Evolutionary conservation across 64 coral and sea anemone species (phyloP), one percentile per base, ranked within the genome.

Genomic region (Astreopora myriophthalma): DNA sequence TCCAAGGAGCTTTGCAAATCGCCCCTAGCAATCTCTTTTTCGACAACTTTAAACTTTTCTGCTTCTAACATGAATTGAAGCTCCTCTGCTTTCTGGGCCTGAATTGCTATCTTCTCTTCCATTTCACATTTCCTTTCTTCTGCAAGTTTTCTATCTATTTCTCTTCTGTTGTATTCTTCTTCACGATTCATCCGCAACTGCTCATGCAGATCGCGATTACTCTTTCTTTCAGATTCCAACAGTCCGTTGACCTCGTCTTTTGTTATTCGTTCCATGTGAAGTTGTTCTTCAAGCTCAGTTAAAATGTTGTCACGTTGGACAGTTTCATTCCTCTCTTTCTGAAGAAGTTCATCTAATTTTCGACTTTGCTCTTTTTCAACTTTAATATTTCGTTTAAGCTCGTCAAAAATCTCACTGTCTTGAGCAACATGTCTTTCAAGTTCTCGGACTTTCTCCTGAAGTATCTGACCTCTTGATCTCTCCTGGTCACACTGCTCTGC

Each of bases 331-430:
- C 89, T 91, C 42, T 91, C 79, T 60, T 89, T 34, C 7, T 25
- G 74, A 25, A 91, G 79, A 5, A 84, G 24, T 30, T 79, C 89
- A 74, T 84, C 79, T 9, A 91, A 69, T 34, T 91, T 69, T 71
- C 89, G 63, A 35, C 79, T 91, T 38, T 91, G 76, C 23, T 91
- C 89, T 83, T 78, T 49, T 40, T 91, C 78, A 3, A 16, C 62
- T 6, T 91, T 78, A 16, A 91, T 84, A 9, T 65, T 91, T 22
- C 33, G 31, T 30, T 74, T 81, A 24, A 91, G 62, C 48, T 91
- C 89, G 28, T 91, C 89, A 61, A 91, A 91, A 2, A 84, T 78
- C 39, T 91, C 76, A 22, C 44, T 57, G 34, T 92, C 90, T 29
- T 76, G 71, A 14, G 84, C 22, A 14, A 92, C 90, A 64, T 92